phyloP scores from a whole-genome alignment of 2,113 vertebrate species.

The Opisthocomus hoazin region DNA sequence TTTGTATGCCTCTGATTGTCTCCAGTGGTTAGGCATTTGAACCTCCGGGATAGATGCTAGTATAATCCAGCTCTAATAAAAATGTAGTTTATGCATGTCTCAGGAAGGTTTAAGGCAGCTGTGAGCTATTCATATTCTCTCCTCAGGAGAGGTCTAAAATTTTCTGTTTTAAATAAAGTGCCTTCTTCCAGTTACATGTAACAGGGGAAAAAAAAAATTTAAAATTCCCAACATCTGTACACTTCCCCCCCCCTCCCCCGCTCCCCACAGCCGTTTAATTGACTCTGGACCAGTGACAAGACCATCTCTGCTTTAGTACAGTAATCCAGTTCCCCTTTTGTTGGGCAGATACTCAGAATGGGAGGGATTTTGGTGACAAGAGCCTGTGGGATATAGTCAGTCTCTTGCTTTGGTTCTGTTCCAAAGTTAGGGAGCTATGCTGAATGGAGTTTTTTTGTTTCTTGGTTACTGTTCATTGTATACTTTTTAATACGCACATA shows the following conservation, averaged over 20 bases:
- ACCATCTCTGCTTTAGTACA: background rate
- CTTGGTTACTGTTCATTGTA: background rate
- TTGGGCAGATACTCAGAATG: background rate
- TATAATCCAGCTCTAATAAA: conserved; percentile 68
- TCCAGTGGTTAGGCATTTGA: conserved; percentile 63
- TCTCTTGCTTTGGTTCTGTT: background rate
- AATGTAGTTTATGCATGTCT: conserved; percentile 32
- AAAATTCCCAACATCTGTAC: background rate
- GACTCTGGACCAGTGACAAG: background rate
- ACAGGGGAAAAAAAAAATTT: background rate
- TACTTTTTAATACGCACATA: accelerated
- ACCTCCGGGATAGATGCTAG: conserved; percentile 53
- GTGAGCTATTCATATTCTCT: conserved; percentile 35
- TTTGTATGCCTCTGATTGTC: conserved; percentile 66
- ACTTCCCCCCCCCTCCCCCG: accelerated
- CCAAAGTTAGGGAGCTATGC: background rate
- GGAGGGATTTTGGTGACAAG: background rate
- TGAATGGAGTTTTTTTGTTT: background rate
- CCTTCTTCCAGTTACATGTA: background rate
- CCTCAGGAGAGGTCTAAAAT: conserved; percentile 1
- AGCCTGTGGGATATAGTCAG: background rate
- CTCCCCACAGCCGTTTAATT: background rate
- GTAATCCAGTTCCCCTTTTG: background rate
- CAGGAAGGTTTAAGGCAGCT: conserved; percentile 51
- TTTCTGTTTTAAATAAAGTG: conserved; percentile 26